Percentiles rank a stretch among this genome's conserved stretches.
These are phyloP conservation scores for Tympanoctomys barrerae DNA, from an alignment of 2,797 vertebrate species.

Conservation along the genomic window DNA sequence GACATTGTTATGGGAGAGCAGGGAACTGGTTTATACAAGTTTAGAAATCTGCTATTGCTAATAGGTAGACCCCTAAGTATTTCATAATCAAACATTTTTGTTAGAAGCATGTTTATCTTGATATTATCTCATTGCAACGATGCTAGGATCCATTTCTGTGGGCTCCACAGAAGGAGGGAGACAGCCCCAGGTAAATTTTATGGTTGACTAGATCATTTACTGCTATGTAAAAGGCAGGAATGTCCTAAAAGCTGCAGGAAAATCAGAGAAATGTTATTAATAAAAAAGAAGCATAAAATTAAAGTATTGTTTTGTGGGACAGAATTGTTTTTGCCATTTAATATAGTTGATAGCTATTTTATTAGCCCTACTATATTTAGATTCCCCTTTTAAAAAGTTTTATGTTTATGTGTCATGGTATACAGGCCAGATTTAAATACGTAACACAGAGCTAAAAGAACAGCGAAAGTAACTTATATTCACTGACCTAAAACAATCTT, in stretches of 20 bases:
- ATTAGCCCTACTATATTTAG: neutral
- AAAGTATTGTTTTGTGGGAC: neutral
- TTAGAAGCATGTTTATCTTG: neutral
- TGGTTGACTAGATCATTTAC: neutral
- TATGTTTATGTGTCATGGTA: neutral
- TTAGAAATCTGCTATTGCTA: neutral
- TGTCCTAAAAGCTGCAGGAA: neutral
- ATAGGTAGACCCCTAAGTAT: neutral
- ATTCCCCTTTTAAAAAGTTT: neutral
- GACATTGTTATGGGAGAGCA: neutral
- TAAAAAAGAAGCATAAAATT: slow-evolving; percentile 43
- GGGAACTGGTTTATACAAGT: neutral
- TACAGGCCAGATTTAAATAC: neutral
- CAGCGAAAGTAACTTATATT: neutral
- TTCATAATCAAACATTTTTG: neutral
- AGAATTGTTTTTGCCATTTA: neutral
- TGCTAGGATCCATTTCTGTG: neutral
- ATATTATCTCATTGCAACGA: neutral
- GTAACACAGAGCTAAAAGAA: neutral
- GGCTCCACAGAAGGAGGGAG: neutral
- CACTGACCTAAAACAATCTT: neutral
- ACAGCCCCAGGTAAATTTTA: neutral
- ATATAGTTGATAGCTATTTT: neutral
- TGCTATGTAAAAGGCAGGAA: neutral
- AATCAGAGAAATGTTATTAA: neutral